A percentile compares a stretch with the other conserved stretches of the same genome.
phyloP scores from a whole-genome alignment of 2,888 invertebrate species.

The Alitta virens region DNA sequence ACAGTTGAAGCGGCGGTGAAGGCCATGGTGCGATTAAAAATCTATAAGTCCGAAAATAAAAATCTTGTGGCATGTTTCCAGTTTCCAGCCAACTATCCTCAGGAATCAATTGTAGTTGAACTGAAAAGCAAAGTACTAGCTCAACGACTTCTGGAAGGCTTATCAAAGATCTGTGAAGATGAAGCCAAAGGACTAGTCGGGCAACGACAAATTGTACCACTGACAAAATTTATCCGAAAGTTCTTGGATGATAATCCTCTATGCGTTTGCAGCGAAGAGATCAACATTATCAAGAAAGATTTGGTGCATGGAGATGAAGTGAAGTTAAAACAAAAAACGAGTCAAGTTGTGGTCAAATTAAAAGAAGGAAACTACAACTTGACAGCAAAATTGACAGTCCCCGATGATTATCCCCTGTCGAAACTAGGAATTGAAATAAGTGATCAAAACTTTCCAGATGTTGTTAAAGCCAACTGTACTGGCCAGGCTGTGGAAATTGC shows the following conservation, averaged over 20 bases:
- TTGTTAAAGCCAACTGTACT: constrained; percentile 65
- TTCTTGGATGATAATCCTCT: constrained; percentile 71
- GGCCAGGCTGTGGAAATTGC: constrained; percentile 70
- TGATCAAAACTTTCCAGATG: constrained; percentile 68
- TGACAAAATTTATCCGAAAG: constrained; percentile 65
- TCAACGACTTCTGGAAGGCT: constrained; percentile 64
- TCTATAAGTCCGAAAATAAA: constrained; percentile 57
- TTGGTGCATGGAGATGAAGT: constrained; percentile 63
- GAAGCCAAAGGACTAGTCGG: constrained; percentile 64
- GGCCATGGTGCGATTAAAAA: constrained; percentile 68
- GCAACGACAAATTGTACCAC: constrained; percentile 62
- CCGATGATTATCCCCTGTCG: constrained; percentile 66
- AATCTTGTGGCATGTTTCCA: constrained; percentile 67
- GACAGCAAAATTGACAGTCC: constrained; percentile 64
- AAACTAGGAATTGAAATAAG: constrained; percentile 64
- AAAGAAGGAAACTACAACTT: constrained; percentile 65
- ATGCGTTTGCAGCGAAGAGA: constrained; percentile 72
- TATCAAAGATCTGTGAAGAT: constrained; percentile 66
- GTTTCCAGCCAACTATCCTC: constrained; percentile 68
- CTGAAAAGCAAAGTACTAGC: constrained; percentile 71
- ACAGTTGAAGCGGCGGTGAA: constrained; percentile 68
- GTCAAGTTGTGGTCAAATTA: constrained; percentile 64
- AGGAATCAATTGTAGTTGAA: constrained; percentile 65
- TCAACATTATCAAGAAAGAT: constrained; percentile 62
- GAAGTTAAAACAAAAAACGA: constrained; percentile 69